phyloP scores from a whole-genome alignment of 2,888 invertebrate genomes.

The Acanthopleura granulata region DNA sequence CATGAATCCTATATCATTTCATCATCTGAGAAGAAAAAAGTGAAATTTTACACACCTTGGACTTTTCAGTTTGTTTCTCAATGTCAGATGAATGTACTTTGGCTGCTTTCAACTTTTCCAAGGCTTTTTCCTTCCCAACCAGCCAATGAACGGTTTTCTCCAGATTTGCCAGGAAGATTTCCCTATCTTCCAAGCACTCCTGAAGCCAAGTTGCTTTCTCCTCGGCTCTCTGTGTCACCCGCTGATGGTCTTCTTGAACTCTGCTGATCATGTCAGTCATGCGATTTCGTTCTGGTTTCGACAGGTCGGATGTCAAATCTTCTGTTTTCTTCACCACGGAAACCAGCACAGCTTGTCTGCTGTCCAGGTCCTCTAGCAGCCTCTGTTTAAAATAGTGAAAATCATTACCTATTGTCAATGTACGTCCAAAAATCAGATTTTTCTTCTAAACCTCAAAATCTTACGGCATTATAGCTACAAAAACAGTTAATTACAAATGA shows the following conservation, averaged over 20 bases:
- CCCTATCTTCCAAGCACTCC: constrained; percentile 76
- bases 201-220: constrained; percentile 76
- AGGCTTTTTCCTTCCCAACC: constrained; percentile 73
- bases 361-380: constrained; percentile 81
- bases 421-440: neutral
- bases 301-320: constrained; percentile 72
- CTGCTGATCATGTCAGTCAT: constrained; percentile 81
- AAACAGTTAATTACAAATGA: too few relatives aligned
- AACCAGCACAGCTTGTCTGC: constrained; percentile 85
- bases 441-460: too few relatives aligned
- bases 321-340: constrained; percentile 70
- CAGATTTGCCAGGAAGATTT: constrained; percentile 82
- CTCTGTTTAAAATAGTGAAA: constrained; percentile 28
- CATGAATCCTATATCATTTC: too few relatives aligned
- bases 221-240: constrained; percentile 74
- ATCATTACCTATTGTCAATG: neutral
- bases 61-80: constrained; percentile 84
- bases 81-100: constrained; percentile 80
- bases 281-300: constrained; percentile 85
- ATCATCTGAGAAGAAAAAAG: too few relatives aligned
- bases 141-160: constrained; percentile 87
- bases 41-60: constrained; percentile 72
- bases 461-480: too few relatives aligned
- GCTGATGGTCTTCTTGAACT: constrained; percentile 82
- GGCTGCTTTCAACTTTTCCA: constrained; percentile 39